Evolutionary conservation across 2,888 invertebrate genomes (phyloP), one percentile per base, ranked within the genome.

Genomic region (Hoplodrina blanda): DNA sequence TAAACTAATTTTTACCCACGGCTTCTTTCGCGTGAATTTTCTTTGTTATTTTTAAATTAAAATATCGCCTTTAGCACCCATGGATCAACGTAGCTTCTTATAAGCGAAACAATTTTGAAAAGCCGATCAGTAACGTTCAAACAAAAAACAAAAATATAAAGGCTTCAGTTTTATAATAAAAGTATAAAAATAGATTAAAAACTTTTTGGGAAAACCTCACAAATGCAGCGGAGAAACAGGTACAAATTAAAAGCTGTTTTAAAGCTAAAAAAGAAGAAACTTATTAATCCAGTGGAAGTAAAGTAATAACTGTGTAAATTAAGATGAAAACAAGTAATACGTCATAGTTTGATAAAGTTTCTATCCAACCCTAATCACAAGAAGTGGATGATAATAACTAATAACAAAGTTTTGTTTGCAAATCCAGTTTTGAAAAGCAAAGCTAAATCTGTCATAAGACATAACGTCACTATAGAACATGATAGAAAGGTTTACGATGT

Each of bases 401-500:
- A 50, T 50, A 8, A 53, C 10, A 46, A 25, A 25, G 41, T 53
- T 64, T 64, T 76, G 54, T 57, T 70, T n/a, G 5, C 53, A 41
- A 57, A 54, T 4, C 50, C 15, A 52, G 62, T 61, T 71, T 65
- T 65, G 57, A 59, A 62, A 65, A 57, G 19, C 59, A 65, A 64
- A 61, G 44, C 53, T 76, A 76, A 76, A 64, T 53, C 70, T 76
- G 53, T 61, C 76, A 44, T 50, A 59, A 37, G 70, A 50, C 61
- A 64, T 76, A 64, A 61, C 17, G 37, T 63, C 54, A 44, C 8
- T 59, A 25, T 37, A 50, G 44, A 76, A 49, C 57, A 19, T 50
- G 55, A 69, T 46, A 64, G 56, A 75, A 62, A 76, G 69, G 64
- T 75, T 75, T 75, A 75, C 61, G 63, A 75, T 62, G 64, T 62